These are phyloP conservation scores for Macroramphosus scolopax DNA, from an alignment of 2,797 vertebrate species.

Conservation along the genomic window DNA sequence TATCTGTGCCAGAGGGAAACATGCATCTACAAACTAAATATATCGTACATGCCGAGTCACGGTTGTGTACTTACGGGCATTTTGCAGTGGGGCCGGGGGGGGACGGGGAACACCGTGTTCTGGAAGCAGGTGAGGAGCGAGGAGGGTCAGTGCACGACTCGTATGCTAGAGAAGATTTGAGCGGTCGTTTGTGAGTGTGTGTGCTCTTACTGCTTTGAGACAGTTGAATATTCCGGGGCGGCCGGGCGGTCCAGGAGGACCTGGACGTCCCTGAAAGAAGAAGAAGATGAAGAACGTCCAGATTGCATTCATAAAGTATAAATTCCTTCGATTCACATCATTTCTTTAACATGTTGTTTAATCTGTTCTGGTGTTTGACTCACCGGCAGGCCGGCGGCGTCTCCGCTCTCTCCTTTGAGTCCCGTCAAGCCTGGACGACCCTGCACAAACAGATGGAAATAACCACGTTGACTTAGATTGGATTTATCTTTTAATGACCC, in stretches of 20 bases:
- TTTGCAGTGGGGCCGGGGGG: slow-evolving; percentile 92
- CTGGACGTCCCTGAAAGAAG: slow-evolving; percentile 79
- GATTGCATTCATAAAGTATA: no score
- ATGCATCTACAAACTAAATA: no score
- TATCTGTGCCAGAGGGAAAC: no score
- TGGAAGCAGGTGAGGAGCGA: slow-evolving; percentile 41
- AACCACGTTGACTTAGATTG: not conserved
- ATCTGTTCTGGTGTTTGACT: slow-evolving; percentile 43
- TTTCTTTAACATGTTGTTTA: no score
- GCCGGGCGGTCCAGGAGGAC: slow-evolving; percentile 84
- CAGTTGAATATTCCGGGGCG: slow-evolving; percentile 83
- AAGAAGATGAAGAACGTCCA: not conserved
- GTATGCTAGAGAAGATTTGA: not conserved
- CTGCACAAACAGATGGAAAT: slow-evolving; percentile 63
- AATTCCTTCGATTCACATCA: no score
- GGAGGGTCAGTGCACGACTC: slow-evolving; percentile 60
- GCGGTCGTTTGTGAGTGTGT: not conserved
- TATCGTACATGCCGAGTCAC: no score
- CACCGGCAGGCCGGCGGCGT: slow-evolving; percentile 72
- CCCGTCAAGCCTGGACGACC: slow-evolving; percentile 88
- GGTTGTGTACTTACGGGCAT: slow-evolving; percentile 90
- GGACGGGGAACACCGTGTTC: slow-evolving; percentile 90
- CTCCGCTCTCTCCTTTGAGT: slow-evolving; percentile 85
- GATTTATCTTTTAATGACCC: no score
- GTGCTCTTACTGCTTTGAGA: slow-evolving; percentile 87